These are phyloP conservation scores for Troglohyphantes excavatus DNA, from an alignment of 2,888 invertebrate species.

Conservation along the genomic window DNA sequence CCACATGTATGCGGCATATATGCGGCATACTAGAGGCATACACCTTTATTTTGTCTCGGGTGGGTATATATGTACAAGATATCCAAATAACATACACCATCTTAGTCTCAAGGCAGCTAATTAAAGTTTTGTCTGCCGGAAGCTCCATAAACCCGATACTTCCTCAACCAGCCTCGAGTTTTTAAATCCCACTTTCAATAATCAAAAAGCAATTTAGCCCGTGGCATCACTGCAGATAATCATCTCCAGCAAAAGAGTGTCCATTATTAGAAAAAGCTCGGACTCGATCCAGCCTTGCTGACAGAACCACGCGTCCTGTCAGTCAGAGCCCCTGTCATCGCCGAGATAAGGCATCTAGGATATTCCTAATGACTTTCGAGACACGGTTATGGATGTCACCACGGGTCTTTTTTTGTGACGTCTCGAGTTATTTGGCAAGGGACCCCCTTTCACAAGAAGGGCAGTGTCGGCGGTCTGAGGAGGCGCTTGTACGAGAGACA, in stretches of 20 bases:
- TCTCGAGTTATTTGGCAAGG: slow-evolving; percentile 24
- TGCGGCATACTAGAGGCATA: too few relatives aligned
- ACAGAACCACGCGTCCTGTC: slow-evolving; percentile 61
- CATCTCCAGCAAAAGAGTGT: neutral
- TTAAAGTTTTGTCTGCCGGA: neutral
- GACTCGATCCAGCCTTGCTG: neutral
- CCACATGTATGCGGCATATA: too few relatives aligned
- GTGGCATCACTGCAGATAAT: neutral
- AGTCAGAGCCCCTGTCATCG: slow-evolving; percentile 57
- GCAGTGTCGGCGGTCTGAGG: neutral
- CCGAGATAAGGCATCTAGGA: slow-evolving; percentile 65
- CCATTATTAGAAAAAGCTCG: neutral
- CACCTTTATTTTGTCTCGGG: too few relatives aligned
- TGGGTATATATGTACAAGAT: too few relatives aligned
- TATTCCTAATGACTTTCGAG: slow-evolving; percentile 60
- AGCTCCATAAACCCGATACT: slow-evolving; percentile 10
- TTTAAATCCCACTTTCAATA: slow-evolving; percentile 26
- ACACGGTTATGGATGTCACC: slow-evolving; percentile 56
- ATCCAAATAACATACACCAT: too few relatives aligned
- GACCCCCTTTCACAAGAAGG: neutral
- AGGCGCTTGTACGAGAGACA: neutral
- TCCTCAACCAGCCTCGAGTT: slow-evolving; percentile 14
- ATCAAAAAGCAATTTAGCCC: neutral
- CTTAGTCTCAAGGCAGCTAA: too few relatives aligned
- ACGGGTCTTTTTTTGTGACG: slow-evolving; percentile 26